Evolutionary conservation across 2,113 vertebrate species (phyloP).

Genomic region (Galemys pyrenaicus): DNA sequence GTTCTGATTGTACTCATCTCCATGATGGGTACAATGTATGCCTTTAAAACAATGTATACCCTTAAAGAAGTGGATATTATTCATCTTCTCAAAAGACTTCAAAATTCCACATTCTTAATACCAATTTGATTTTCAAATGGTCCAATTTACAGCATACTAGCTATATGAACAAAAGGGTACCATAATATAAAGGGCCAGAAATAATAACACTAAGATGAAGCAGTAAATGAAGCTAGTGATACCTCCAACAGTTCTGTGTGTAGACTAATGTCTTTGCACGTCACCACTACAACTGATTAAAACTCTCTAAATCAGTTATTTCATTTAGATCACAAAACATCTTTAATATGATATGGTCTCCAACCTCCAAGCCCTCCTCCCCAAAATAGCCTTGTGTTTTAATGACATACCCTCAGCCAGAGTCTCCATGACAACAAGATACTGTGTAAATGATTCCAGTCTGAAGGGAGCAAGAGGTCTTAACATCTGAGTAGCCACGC

Average conservation of each 20-base stretch:
- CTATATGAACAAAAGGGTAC: neutral
- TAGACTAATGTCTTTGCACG: neutral
- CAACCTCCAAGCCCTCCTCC: too few relatives aligned
- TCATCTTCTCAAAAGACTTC: neutral
- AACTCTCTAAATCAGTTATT: neutral
- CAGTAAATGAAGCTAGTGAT: neutral
- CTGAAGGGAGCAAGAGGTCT: neutral
- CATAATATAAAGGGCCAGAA: neutral
- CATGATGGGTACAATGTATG: neutral
- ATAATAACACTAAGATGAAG: neutral
- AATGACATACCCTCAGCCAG: neutral
- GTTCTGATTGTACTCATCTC: too few relatives aligned
- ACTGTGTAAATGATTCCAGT: neutral
- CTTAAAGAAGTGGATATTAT: neutral
- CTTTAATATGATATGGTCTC: neutral
- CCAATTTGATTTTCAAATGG: neutral
- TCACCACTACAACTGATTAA: neutral
- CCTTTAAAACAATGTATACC: neutral
- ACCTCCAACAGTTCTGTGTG: neutral
- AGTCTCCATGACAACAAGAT: neutral
- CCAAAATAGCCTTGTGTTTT: neutral
- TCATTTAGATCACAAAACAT: constrained; percentile 19
- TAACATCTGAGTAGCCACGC: neutral
- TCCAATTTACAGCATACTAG: neutral
- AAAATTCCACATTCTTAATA: neutral